phyloP scores from a whole-genome alignment of 2,113 vertebrate species.

The Crotalus helleri region DNA sequence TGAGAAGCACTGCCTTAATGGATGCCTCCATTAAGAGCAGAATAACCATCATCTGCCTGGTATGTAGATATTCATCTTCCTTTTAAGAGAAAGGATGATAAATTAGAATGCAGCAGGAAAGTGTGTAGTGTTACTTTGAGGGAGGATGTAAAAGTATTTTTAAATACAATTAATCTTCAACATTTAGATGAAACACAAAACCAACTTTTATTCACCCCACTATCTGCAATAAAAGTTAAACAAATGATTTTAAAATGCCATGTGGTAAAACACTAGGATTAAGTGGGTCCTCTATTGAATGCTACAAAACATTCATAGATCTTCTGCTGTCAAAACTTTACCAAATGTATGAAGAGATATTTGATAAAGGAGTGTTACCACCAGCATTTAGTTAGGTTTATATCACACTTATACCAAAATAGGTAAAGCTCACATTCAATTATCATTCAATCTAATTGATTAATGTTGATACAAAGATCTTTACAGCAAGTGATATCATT shows the following conservation, averaged over 20 bases:
- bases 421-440: neutral
- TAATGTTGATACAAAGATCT: neutral
- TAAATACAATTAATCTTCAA: neutral
- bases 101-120: neutral
- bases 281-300: neutral
- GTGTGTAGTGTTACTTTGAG: neutral
- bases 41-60: neutral
- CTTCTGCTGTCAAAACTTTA: neutral
- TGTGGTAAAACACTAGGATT: neutral
- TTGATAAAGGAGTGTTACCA: neutral
- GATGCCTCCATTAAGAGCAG: neutral
- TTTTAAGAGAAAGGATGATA: constrained; percentile 1
- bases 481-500: neutral
- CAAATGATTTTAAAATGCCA: neutral
- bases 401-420: neutral
- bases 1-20: neutral
- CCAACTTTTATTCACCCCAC: neutral
- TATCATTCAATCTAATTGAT: neutral
- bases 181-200: neutral
- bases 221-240: neutral
- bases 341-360: neutral
- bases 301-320: neutral
- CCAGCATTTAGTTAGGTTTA: neutral
- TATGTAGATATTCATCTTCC: neutral
- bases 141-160: neutral